Conservation (phyloP, 2,113 vertebrate genomes). For the Eulemur rufifrons region DNA sequence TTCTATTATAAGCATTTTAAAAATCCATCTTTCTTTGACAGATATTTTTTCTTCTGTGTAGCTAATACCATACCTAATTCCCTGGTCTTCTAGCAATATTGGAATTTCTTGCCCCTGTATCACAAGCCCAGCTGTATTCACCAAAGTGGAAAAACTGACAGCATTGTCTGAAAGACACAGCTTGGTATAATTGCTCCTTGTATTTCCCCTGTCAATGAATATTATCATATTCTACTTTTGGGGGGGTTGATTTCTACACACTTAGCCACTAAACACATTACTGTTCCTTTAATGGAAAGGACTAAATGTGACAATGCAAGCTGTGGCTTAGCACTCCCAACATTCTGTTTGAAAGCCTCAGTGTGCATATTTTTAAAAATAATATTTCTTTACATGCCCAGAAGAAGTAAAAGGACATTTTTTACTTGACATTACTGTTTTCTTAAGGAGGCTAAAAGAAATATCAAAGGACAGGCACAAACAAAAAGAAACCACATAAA, state of each 20-base stretch:
- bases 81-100: conserved; percentile 61
- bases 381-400: background rate
- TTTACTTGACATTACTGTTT: conserved; percentile 41
- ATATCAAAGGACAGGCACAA: background rate
- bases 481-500: background rate
- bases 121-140: conserved; percentile 78
- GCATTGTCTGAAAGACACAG: conserved; percentile 83
- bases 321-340: conserved; percentile 47
- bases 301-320: conserved; percentile 39
- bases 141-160: conserved; percentile 84
- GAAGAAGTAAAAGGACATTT: conserved; percentile 34
- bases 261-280: conserved; percentile 47
- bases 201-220: conserved; percentile 77
- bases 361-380: conserved; percentile 19
- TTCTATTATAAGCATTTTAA: conserved; percentile 15
- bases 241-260: conserved; percentile 47
- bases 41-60: conserved; percentile 22
- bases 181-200: conserved; percentile 81
- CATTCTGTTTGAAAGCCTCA: conserved; percentile 40
- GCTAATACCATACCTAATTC: conserved; percentile 65
- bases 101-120: conserved; percentile 79
- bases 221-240: conserved; percentile 77
- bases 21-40: conserved; percentile 60
- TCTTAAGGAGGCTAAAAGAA: conserved; percentile 14
- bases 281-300: conserved; percentile 64